Conservation (phyloP, 2,888 invertebrate genomes). For the Hirtodrosophila cameraria region DNA sequence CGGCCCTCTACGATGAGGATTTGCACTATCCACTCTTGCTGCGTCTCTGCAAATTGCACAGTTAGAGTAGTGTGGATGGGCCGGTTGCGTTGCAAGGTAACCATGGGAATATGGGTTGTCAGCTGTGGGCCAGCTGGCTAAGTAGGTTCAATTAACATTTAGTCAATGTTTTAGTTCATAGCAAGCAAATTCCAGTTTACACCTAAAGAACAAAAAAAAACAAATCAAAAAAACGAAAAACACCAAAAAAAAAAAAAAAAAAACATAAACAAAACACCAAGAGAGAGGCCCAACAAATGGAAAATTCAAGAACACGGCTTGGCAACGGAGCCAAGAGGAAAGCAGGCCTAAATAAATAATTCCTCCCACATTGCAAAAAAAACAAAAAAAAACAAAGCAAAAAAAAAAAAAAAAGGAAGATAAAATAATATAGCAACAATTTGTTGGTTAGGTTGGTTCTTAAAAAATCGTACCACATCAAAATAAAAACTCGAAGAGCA, state of each 20-base stretch:
- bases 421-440: constrained; percentile 12
- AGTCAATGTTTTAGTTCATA: constrained; percentile 75
- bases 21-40: constrained; percentile 89
- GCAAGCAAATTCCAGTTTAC: constrained; percentile 76
- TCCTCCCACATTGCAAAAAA: constrained; percentile 49
- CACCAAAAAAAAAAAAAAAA: constrained; percentile 1
- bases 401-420: background rate
- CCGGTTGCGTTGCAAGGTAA: background rate
- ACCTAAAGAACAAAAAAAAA: constrained; percentile 57
- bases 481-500: no score
- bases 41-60: constrained; percentile 84
- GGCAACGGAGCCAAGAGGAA: background rate
- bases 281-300: background rate
- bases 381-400: background rate
- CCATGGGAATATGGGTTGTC: background rate
- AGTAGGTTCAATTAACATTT: constrained; percentile 57
- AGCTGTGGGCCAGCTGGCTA: constrained; percentile 17
- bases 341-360: constrained; percentile 39
- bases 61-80: constrained; percentile 44
- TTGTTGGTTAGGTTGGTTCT: constrained; percentile 46
- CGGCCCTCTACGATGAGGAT: constrained; percentile 88
- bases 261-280: constrained; percentile 1
- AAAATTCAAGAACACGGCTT: background rate
- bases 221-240: constrained; percentile 20
- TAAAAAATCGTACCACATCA: background rate